Conservation (phyloP, 2,113 vertebrate genomes). For the Lepisosteus osseus region DNA sequence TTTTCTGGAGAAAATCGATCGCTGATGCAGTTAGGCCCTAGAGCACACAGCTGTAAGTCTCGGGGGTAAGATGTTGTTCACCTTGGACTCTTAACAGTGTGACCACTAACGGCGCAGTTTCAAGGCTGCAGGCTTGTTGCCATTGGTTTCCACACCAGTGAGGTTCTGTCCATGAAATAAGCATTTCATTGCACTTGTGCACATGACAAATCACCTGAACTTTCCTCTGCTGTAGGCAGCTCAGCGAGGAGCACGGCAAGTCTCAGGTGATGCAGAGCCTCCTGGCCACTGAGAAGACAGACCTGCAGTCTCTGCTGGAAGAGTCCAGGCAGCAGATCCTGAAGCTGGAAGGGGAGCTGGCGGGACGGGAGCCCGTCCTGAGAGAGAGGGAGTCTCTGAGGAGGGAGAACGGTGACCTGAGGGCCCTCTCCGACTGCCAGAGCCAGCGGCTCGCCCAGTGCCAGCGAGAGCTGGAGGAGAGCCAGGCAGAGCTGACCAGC, state of each 20-base stretch:
- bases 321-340: slow-evolving; percentile 57
- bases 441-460: slow-evolving; percentile 63
- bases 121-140: too few species aligned
- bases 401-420: slow-evolving; percentile 74
- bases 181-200: too few species aligned
- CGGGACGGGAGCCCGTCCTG: slow-evolving; percentile 54
- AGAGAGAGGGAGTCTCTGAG: slow-evolving; percentile 59
- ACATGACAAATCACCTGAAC: neutral
- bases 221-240: slow-evolving; percentile 54
- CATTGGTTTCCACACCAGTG: too few species aligned
- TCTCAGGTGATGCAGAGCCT: slow-evolving; percentile 54
- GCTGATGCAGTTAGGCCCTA: too few species aligned
- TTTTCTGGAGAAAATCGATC: too few species aligned
- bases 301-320: slow-evolving; percentile 63
- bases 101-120: too few species aligned
- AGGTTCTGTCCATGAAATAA: too few species aligned
- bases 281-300: slow-evolving; percentile 57
- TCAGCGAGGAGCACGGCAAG: slow-evolving; percentile 65
- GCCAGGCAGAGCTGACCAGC: slow-evolving; percentile 64
- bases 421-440: slow-evolving; percentile 58
- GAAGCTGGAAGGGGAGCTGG: slow-evolving; percentile 69
- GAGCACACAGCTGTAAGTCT: too few species aligned
- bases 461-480: slow-evolving; percentile 71
- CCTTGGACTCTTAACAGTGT: too few species aligned
- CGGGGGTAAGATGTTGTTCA: too few species aligned